A percentile compares a stretch with the other conserved stretches of the same genome.
These are phyloP conservation scores for Pogoniulus pusillus DNA, from an alignment of 2,797 vertebrate species.

Conservation along the genomic window DNA sequence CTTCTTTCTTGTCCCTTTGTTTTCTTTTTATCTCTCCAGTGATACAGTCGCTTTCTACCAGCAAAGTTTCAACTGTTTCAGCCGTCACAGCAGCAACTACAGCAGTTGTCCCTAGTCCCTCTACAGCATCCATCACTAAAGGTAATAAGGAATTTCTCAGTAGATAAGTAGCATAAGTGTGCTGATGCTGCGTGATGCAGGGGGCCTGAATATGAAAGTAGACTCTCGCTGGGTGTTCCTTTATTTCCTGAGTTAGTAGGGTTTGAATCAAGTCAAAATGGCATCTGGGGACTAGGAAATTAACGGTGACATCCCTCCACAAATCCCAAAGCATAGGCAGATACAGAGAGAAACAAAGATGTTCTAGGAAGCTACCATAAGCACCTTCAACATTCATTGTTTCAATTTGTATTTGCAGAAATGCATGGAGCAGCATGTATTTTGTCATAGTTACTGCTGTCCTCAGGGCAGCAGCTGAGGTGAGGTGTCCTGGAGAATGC, in stretches of 20 bases:
- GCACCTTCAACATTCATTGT: background rate
- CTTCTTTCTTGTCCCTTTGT: background rate
- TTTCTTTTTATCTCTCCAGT: constrained; percentile 57
- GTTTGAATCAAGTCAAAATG: background rate
- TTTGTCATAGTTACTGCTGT: background rate
- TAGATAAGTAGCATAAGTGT: background rate
- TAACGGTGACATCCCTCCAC: background rate
- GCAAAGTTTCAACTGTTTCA: constrained; percentile 81
- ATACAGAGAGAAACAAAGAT: background rate
- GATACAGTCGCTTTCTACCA: constrained; percentile 81
- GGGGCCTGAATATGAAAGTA: background rate
- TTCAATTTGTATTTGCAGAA: background rate
- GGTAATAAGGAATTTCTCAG: constrained; percentile 64
- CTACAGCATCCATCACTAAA: constrained; percentile 68
- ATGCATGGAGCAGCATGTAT: background rate
- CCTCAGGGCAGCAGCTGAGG: background rate
- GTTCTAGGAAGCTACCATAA: background rate
- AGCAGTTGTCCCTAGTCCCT: constrained; percentile 52
- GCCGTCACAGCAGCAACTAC: constrained; percentile 62
- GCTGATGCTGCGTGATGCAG: background rate
- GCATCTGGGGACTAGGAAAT: background rate
- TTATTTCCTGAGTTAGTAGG: background rate
- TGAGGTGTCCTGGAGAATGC: background rate
- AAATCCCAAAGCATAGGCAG: background rate
- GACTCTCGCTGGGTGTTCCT: background rate